These are phyloP conservation scores for Vanessa cardui DNA, from an alignment of 2,888 invertebrate genomes.

Conservation along the genomic window DNA sequence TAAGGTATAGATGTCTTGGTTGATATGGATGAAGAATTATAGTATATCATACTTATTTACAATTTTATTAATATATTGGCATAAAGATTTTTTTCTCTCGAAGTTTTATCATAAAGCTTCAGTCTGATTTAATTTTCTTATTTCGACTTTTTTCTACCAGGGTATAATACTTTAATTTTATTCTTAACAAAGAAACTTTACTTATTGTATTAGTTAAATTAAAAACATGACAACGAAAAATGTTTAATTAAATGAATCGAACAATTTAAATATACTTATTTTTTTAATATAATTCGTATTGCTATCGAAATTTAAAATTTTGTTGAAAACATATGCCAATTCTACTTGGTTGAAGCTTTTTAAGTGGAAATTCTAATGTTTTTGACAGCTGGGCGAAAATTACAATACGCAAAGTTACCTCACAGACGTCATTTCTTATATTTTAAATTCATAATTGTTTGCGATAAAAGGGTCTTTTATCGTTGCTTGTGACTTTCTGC, in stretches of 20 bases:
- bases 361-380: neutral
- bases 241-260: too few species aligned
- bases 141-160: neutral
- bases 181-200: neutral
- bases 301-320: neutral
- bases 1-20: too few species aligned
- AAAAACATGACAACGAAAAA: too few species aligned
- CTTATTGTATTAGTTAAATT: neutral
- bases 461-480: neutral
- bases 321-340: neutral
- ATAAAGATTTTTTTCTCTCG: neutral
- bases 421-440: neutral
- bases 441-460: neutral
- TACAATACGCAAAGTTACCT: neutral
- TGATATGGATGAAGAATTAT: too few species aligned
- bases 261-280: too few species aligned
- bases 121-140: neutral
- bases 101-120: constrained; percentile 2
- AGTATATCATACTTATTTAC: too few species aligned
- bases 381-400: constrained; percentile 3
- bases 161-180: neutral
- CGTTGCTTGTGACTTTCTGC: neutral
- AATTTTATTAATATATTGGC: too few species aligned
- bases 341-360: neutral
- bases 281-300: too few species aligned